Percentiles rank a stretch among this genome's conserved stretches.
These are phyloP conservation scores for Epinephelus lanceolatus DNA, from an alignment of 2,113 vertebrate genomes.

Conservation along the genomic window DNA sequence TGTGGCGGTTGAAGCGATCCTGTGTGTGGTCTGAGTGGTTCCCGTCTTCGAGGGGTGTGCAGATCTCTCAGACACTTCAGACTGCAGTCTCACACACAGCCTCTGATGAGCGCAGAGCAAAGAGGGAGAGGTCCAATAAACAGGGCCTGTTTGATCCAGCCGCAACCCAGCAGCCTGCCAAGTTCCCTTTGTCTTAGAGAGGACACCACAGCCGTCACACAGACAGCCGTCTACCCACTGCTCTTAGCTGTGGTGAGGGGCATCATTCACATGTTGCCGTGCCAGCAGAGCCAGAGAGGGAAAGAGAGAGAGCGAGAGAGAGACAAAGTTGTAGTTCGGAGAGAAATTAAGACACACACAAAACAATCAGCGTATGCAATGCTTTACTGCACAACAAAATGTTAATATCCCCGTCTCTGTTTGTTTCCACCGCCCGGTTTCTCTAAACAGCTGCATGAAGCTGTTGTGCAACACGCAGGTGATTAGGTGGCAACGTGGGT, in stretches of 20 bases:
- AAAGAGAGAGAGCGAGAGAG: neutral
- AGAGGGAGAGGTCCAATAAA: constrained; percentile 80
- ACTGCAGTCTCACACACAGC: constrained; percentile 66
- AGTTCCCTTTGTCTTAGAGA: constrained; percentile 81
- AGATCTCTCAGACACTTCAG: constrained; percentile 75
- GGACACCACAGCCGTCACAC: constrained; percentile 76
- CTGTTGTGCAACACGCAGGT: constrained; percentile 68
- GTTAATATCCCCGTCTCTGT: constrained; percentile 36
- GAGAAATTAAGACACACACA: constrained; percentile 13
- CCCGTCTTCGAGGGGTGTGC: constrained; percentile 67
- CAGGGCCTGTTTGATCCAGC: constrained; percentile 80
- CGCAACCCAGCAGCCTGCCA: constrained; percentile 78
- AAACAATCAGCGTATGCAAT: constrained; percentile 14
- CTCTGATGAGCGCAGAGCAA: constrained; percentile 67
- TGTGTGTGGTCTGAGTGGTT: constrained; percentile 83
- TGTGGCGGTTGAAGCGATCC: constrained; percentile 68
- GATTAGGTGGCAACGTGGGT: constrained; percentile 37
- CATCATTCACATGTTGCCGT: constrained; percentile 75
- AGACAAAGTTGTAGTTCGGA: neutral
- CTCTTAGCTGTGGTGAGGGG: constrained; percentile 70
- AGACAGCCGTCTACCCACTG: constrained; percentile 77
- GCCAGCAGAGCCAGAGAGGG: constrained; percentile 46
- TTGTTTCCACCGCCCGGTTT: constrained; percentile 49
- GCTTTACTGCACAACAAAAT: constrained; percentile 36
- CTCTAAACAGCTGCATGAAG: constrained; percentile 48